Evolutionary conservation across 1,140 invertebrate genomes (phyloP), one percentile per base, ranked within the genome.

Genomic region (Archivesica marissinica): DNA sequence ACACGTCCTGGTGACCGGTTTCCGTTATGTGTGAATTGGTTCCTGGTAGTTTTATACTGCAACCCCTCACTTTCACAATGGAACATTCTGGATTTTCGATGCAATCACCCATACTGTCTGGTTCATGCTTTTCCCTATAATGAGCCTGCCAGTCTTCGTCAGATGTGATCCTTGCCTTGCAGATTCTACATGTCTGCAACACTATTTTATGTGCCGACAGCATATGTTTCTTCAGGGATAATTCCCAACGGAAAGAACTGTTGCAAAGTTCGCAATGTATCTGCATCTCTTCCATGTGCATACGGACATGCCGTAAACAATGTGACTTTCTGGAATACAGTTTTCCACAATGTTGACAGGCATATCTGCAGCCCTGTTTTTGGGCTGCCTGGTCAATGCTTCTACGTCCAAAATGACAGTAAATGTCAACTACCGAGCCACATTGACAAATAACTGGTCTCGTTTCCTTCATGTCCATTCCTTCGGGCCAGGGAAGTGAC

Each of bases 331-430:
- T 68, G 4, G 30, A 2, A 38, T 72, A 81, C 33, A 81, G 23
- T 72, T 72, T 81, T 17, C 79, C 79, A 41, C 79, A 81, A 56
- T 47, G 7, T 28, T 66, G 64, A 70, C 79, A 81, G 33, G 56
- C 76, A 44, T 78, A 78, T 25, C 38, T 64, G n/a, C n/a, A n/a
- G n/a, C n/a, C n/a, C 52, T 56, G 52, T 33, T 77, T 33, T 6
- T 25, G 13, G 1, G 41, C 47, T 13, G 68, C 78, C 4, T 81
- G 64, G n/a, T 54, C 39, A 15, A 30, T 15, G 20, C 35, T 52
- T n/a, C n/a, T 70, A 23, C 38, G 39, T 23, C 77, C 77, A 64
- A 79, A 33, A 35, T 50, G 23, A 66, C 38, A 66, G 68, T 28
- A 75, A n/a, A 83, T 54, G n/a, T 28, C 38, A 15, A 83, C 80